Evolutionary conservation across 1,140 invertebrate species (phyloP).

Genomic region (Aricia agestis): DNA sequence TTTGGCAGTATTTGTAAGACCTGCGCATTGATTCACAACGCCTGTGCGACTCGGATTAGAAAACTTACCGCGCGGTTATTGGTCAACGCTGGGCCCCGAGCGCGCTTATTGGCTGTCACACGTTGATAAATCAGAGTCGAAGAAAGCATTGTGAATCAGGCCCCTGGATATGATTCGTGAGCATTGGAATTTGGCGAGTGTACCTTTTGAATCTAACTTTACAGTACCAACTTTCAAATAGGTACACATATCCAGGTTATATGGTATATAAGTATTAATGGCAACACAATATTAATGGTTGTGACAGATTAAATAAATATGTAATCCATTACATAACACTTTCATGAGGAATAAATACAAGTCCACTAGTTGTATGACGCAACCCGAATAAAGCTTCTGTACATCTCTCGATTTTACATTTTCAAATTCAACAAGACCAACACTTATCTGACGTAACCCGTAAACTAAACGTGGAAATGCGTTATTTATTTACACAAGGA

Average conservation of each 20-base stretch:
- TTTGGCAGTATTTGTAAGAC: slow-evolving; percentile 44
- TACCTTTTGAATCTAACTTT: no score
- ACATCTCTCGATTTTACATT: slow-evolving; percentile 1
- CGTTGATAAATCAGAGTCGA: no score
- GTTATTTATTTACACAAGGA: slow-evolving; percentile 10
- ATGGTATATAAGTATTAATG: slow-evolving; percentile 15
- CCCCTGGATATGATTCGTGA: no score
- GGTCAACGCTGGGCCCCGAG: no score
- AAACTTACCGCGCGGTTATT: no score
- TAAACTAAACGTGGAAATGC: neutral
- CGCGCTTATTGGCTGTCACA: no score
- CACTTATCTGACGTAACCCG: slow-evolving; percentile 4
- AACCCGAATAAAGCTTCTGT: slow-evolving; percentile 15
- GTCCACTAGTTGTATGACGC: slow-evolving; percentile 50
- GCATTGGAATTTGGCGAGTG: no score
- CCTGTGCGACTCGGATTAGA: no score
- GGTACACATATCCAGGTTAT: no score
- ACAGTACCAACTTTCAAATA: no score
- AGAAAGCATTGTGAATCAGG: no score
- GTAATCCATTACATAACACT: slow-evolving; percentile 19
- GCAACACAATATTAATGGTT: slow-evolving; percentile 8
- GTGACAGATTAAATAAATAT: slow-evolving; percentile 9
- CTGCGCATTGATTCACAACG: no score
- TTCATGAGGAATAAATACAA: slow-evolving; percentile 34
- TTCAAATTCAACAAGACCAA: slow-evolving; percentile 11